phyloP scores from a whole-genome alignment of 53 echinoderm and acorn worm genomes.

The Astropecten irregularis region DNA sequence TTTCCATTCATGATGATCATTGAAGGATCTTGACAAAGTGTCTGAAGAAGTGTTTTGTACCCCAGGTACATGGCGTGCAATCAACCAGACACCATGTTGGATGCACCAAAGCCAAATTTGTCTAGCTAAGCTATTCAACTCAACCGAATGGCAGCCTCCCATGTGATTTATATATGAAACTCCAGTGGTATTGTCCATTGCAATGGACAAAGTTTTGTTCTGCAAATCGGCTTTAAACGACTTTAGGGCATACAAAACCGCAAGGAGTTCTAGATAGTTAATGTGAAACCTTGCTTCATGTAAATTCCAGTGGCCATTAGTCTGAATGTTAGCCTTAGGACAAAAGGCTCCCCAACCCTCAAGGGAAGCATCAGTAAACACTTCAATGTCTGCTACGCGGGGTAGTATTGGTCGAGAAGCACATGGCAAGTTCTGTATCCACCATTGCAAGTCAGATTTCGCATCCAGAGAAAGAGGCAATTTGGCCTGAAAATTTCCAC shows the following conservation, averaged over 20 bases:
- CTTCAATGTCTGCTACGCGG: background rate
- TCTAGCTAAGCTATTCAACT: too few species aligned
- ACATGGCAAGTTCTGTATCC: background rate
- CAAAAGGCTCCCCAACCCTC: background rate
- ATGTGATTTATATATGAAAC: background rate
- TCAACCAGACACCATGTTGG: background rate
- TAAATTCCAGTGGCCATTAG: background rate
- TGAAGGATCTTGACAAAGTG: background rate
- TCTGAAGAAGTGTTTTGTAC: background rate
- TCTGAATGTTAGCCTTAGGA: background rate
- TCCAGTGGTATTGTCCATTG: conserved; percentile 5
- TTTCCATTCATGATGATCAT: background rate
- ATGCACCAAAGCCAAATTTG: too few species aligned
- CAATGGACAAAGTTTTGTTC: background rate
- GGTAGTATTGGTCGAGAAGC: background rate
- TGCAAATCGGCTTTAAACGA: background rate
- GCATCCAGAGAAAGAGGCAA: background rate
- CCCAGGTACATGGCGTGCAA: background rate
- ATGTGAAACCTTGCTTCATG: background rate
- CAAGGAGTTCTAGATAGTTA: conserved; percentile 14
- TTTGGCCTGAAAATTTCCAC: conserved; percentile 11
- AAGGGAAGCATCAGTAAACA: conserved; percentile 19
- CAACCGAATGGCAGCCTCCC: background rate
- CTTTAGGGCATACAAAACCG: background rate
- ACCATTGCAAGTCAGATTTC: too few species aligned